Evolutionary conservation across 35 echinoderm and acorn worm species (phyloP), one percentile per base, ranked within the genome.

Genomic region (Holothuria glaberrima): DNA sequence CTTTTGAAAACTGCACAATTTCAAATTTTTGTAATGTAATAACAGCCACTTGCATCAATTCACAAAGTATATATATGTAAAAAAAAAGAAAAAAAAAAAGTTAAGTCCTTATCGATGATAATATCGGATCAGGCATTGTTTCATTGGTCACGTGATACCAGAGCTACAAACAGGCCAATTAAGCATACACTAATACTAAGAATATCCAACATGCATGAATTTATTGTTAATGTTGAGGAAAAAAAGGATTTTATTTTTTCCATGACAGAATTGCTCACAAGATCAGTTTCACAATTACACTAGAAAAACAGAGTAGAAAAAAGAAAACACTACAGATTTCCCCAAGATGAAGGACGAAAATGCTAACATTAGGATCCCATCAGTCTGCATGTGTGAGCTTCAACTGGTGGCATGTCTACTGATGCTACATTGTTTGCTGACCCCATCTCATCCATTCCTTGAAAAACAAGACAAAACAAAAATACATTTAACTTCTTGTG

Each of bases 371-470:
- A 18, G 25, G 74, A 78, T 41, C 12, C 74, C 74, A 48, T 33
- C 27, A 78, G 74, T 78, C 74, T 78, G 38, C 74, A 78, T 78
- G 21, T 78, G 18, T 78, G 74, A 48, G 36, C 74, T 78, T 78
- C 74, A 48, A 78, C 38, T 78, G 74, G 26, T 48, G 74, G 29
- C 41, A 48, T 48, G 13, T 78, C 74, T 78, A 38, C n/a, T 48
- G 50, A 54, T 52, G 74, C 33, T 84, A 84, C 80, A 84, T 84
- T 12, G 80, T 84, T 30, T 84, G 80, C 57, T 84, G 80, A 24
- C 80, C 59, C 80, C 80, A 84, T 7, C 46, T 64, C 57, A 84
- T 64, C 80, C 80, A 84, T 84, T 84, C 80, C 80, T 84, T 26
- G 21, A 29, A 25, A 75, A 30, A 77, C 4, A 77, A 30, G 48